These are phyloP conservation scores for Misgurnus mizolepis DNA, from an alignment of 2,113 vertebrate genomes.

Conservation along the genomic window DNA sequence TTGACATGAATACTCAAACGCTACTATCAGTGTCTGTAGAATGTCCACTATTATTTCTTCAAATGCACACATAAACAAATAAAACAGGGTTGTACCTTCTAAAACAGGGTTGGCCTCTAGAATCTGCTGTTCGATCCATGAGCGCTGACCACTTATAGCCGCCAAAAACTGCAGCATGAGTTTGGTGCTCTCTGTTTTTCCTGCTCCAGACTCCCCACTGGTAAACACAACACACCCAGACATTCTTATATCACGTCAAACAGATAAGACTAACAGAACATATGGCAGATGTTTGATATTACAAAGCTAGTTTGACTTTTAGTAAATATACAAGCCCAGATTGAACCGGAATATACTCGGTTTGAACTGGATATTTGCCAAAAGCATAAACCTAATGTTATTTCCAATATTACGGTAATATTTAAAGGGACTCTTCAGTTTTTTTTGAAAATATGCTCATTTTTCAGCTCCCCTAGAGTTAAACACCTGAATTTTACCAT, in stretches of 20 bases:
- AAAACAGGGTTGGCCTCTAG: conserved; percentile 95
- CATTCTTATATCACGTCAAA: conserved; percentile 1
- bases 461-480: no score
- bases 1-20: not conserved
- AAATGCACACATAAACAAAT: not conserved
- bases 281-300: not conserved
- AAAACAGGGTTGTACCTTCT: conserved; percentile 75
- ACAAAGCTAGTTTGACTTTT: not conserved
- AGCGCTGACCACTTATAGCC: conserved; percentile 89
- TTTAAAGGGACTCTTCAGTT: no score
- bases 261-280: not conserved
- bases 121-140: conserved; percentile 97
- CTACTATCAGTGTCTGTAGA: not conserved
- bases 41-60: not conserved
- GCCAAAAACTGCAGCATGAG: conserved; percentile 94
- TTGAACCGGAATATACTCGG: not conserved
- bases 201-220: conserved; percentile 96
- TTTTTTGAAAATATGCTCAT: no score
- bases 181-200: conserved; percentile 96
- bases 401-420: not conserved
- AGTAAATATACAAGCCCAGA: not conserved
- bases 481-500: no score
- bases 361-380: conserved; percentile 1
- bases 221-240: conserved; percentile 12
- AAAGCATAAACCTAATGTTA: not conserved